These are phyloP conservation scores for Macroglossus sobrinus DNA, from an alignment of 2,113 vertebrate genomes.

Conservation along the genomic window DNA sequence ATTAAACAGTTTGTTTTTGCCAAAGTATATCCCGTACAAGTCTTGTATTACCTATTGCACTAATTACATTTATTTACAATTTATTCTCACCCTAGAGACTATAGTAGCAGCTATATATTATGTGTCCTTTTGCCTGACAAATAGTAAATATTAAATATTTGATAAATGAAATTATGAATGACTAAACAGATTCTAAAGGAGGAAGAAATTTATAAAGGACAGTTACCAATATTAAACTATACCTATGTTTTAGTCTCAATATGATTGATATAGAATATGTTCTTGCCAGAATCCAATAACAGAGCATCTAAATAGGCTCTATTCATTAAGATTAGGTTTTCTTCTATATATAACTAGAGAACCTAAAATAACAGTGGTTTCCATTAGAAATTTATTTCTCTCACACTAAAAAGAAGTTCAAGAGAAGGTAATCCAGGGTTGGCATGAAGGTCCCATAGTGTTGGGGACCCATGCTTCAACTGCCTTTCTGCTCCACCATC, in stretches of 20 bases:
- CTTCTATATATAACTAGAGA: not conserved
- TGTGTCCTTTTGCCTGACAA: not conserved
- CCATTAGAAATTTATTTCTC: not conserved
- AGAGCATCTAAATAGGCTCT: not conserved
- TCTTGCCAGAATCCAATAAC: not conserved
- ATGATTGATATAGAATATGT: not conserved
- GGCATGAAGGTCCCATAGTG: not conserved
- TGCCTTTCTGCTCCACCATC: not conserved
- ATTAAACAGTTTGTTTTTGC: not conserved
- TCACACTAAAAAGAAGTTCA: not conserved
- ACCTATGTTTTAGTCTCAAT: not conserved
- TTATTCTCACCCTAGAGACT: not conserved
- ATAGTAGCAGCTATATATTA: not conserved
- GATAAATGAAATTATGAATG: not conserved
- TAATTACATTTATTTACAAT: not conserved
- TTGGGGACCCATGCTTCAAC: not conserved
- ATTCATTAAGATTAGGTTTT: not conserved
- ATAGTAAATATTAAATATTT: slow-evolving; percentile 1
- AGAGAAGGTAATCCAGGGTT: not conserved
- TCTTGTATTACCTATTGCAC: not conserved
- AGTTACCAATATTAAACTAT: not conserved
- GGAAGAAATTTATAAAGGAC: not conserved
- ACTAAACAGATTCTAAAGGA: not conserved
- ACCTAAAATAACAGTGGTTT: not conserved
- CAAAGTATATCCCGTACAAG: not conserved